A percentile compares a stretch with the other conserved stretches of the same genome.
phyloP scores from a whole-genome alignment of 2,888 invertebrate genomes.

The Andrena chrysosceles region DNA sequence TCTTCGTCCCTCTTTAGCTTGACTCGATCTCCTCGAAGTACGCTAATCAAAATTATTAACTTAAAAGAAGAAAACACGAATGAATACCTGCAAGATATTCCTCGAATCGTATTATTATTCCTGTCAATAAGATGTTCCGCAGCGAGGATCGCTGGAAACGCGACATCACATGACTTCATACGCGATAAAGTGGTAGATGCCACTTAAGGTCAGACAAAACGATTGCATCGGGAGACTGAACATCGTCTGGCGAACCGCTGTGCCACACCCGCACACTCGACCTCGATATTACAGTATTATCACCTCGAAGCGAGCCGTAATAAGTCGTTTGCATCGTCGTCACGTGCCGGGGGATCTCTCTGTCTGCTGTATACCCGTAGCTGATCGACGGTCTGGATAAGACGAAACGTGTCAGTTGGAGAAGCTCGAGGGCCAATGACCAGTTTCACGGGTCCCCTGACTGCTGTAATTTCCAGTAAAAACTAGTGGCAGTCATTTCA shows the following conservation, averaged over 20 bases:
- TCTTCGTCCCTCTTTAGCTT: not conserved
- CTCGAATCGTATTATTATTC: no score
- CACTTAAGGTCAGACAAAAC: slow-evolving; percentile 15
- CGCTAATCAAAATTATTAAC: not conserved
- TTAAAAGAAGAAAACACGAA: no score
- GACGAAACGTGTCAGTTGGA: slow-evolving; percentile 65
- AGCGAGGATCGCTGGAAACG: slow-evolving; percentile 9
- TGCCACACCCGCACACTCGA: slow-evolving; percentile 71
- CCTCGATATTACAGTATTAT: slow-evolving; percentile 77
- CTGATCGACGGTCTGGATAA: slow-evolving; percentile 67
- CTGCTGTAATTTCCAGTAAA: not conserved
- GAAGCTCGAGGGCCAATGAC: slow-evolving; percentile 66
- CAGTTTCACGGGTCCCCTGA: slow-evolving; percentile 55
- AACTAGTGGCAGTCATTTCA: not conserved
- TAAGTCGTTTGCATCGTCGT: slow-evolving; percentile 71
- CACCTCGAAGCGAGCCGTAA: slow-evolving; percentile 65
- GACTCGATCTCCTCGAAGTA: not conserved
- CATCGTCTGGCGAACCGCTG: slow-evolving; percentile 33
- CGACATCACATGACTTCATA: not conserved
- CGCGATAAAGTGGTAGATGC: slow-evolving; percentile 18
- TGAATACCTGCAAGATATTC: no score
- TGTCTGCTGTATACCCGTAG: slow-evolving; percentile 48
- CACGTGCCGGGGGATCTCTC: slow-evolving; percentile 66
- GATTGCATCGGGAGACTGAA: slow-evolving; percentile 30
- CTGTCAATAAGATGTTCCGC: slow-evolving; percentile 10